Evolutionary conservation across 2,888 invertebrate genomes (phyloP).

Genomic region (Agonopterix alstromeriana): DNA sequence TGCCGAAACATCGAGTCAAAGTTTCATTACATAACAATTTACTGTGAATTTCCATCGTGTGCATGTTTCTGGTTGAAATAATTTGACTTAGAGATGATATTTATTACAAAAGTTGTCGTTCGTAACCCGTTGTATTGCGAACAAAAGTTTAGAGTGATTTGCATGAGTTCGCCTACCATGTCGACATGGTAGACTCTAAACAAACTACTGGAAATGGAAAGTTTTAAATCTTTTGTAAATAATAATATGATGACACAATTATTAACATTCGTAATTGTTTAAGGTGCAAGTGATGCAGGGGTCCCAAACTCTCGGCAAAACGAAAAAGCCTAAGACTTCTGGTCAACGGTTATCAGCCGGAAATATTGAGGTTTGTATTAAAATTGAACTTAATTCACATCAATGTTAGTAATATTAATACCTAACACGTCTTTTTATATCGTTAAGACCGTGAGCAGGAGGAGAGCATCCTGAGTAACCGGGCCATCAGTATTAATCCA

Average conservation of each 20-base stretch:
- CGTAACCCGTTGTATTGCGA: conserved; percentile 1
- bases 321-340: conserved; percentile 86
- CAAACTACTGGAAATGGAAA: too few relatives aligned
- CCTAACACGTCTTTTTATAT: neutral
- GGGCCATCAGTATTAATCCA: too few relatives aligned
- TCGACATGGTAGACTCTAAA: too few relatives aligned
- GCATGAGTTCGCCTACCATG: neutral
- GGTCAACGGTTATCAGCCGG: conserved; percentile 89
- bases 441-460: neutral
- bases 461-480: too few relatives aligned
- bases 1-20: too few relatives aligned
- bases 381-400: neutral
- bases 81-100: conserved; percentile 5
- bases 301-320: conserved; percentile 89
- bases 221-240: too few relatives aligned
- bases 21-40: too few relatives aligned
- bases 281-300: conserved; percentile 83
- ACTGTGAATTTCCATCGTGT: too few relatives aligned
- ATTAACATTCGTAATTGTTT: neutral
- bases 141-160: conserved; percentile 3
- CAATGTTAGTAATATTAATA: too few relatives aligned
- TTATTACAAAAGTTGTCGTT: conserved; percentile 7
- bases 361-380: conserved; percentile 80
- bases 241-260: too few relatives aligned
- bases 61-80: neutral